Percentiles rank a stretch among this genome's conserved stretches.
Evolutionary conservation across 2,888 invertebrate genomes (phyloP).

Genomic region (Ferrisia virgata): DNA sequence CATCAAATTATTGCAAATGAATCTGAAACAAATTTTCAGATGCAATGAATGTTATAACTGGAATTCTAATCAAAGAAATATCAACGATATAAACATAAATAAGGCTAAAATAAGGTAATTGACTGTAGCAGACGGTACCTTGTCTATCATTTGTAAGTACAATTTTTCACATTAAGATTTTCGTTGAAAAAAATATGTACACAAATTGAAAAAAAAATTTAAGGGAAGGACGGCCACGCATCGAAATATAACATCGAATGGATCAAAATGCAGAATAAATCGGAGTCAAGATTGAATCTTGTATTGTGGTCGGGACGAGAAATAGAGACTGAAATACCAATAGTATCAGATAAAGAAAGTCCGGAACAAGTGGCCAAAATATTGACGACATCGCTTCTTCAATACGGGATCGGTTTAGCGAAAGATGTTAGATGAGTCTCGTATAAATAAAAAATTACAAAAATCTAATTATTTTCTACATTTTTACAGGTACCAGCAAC

Average conservation of each 20-base stretch:
- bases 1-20: background rate
- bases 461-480: background rate
- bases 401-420: constrained; percentile 57
- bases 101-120: constrained; percentile 53
- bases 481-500: constrained; percentile 56
- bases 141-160: constrained; percentile 59
- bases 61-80: constrained; percentile 61
- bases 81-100: background rate
- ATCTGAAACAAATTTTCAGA: constrained; percentile 52
- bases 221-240: constrained; percentile 62
- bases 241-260: constrained; percentile 58
- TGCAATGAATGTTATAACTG: constrained; percentile 62
- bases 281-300: constrained; percentile 43
- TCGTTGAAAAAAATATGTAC: background rate
- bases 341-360: constrained; percentile 55
- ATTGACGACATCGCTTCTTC: constrained; percentile 58
- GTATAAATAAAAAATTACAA: background rate
- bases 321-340: constrained; percentile 43
- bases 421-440: constrained; percentile 50
- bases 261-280: constrained; percentile 51
- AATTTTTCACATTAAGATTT: background rate
- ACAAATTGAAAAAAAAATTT: constrained; percentile 49
- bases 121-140: constrained; percentile 51
- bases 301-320: constrained; percentile 47
- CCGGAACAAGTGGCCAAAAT: constrained; percentile 55